Evolutionary conservation across 1,140 invertebrate species (phyloP).

Genomic region (Bursaphelenchus mucronatus): DNA sequence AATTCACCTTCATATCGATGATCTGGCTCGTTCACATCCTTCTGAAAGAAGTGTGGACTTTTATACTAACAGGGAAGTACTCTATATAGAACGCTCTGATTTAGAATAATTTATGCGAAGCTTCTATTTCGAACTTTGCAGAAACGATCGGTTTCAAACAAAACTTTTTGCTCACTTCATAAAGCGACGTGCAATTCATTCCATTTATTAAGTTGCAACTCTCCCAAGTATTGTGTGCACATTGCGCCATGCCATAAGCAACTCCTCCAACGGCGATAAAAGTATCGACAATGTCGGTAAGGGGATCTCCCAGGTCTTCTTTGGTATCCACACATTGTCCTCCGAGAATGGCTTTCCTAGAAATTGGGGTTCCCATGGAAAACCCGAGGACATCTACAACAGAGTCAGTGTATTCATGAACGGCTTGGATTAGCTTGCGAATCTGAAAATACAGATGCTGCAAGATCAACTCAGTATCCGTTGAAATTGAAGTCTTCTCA

Average conservation of each 20-base stretch:
- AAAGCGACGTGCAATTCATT: slow-evolving; percentile 21
- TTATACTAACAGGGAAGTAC: too few relatives aligned
- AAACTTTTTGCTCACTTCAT: too few relatives aligned
- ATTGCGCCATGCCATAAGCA: slow-evolving; percentile 27
- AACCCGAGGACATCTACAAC: slow-evolving; percentile 38
- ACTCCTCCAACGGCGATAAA: slow-evolving; percentile 27
- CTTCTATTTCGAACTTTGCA: too few relatives aligned
- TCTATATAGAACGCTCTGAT: too few relatives aligned
- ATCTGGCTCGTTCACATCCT: slow-evolving; percentile 17
- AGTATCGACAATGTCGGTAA: slow-evolving; percentile 25
- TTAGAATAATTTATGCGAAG: too few relatives aligned
- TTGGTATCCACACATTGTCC: slow-evolving; percentile 37
- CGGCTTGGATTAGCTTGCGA: slow-evolving; percentile 23
- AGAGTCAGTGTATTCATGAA: slow-evolving; percentile 23
- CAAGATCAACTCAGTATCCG: too few relatives aligned
- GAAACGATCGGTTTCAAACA: too few relatives aligned
- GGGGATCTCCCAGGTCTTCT: slow-evolving; percentile 27
- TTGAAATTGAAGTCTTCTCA: too few relatives aligned
- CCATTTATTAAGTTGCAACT: slow-evolving; percentile 26
- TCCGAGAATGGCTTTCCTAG: slow-evolving; percentile 38
- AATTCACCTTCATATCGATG: slow-evolving; percentile 23
- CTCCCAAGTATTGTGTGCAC: background rate
- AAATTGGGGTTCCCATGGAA: slow-evolving; percentile 34
- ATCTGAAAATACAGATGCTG: slow-evolving; percentile 22
- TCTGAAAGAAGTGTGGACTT: background rate